These are phyloP conservation scores for Lepisosteus osseus DNA, from an alignment of 2,113 vertebrate species.

Conservation along the genomic window DNA sequence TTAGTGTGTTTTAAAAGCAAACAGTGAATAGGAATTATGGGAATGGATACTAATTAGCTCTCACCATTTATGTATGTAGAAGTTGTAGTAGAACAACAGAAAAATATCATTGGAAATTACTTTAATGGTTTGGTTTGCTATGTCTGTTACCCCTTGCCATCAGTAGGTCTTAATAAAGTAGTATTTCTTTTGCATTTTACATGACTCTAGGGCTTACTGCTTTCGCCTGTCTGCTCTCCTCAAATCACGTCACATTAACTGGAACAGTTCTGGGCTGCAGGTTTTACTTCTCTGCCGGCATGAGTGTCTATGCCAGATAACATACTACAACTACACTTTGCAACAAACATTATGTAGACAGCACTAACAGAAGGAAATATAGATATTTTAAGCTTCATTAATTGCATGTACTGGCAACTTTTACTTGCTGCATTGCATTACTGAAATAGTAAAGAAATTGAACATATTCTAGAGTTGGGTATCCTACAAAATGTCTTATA, in stretches of 20 bases:
- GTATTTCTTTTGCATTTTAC: slow-evolving; percentile 88
- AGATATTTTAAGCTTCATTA: slow-evolving; percentile 54
- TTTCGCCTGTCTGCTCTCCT: slow-evolving; percentile 89
- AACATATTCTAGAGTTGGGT: neutral
- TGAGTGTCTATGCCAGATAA: slow-evolving; percentile 54
- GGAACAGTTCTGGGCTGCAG: slow-evolving; percentile 73
- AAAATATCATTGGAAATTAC: neutral
- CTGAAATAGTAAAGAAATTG: slow-evolving; percentile 4
- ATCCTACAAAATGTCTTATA: no score
- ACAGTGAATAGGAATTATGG: no score
- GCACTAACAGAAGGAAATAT: slow-evolving; percentile 40
- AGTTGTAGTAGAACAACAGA: no score
- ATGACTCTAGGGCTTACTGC: slow-evolving; percentile 85
- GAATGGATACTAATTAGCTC: no score
- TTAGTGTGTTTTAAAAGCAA: no score
- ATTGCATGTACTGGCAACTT: slow-evolving; percentile 52
- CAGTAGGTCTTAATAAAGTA: slow-evolving; percentile 68
- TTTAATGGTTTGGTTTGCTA: slow-evolving; percentile 45
- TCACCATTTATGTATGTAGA: no score
- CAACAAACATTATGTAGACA: slow-evolving; percentile 48
- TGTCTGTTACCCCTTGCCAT: slow-evolving; percentile 61
- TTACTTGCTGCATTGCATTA: slow-evolving; percentile 43
- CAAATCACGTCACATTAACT: slow-evolving; percentile 81
- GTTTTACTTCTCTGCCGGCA: slow-evolving; percentile 70
- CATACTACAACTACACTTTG: slow-evolving; percentile 33